Conservation (phyloP, 2,797 vertebrate species). For the Poecilia picta region DNA sequence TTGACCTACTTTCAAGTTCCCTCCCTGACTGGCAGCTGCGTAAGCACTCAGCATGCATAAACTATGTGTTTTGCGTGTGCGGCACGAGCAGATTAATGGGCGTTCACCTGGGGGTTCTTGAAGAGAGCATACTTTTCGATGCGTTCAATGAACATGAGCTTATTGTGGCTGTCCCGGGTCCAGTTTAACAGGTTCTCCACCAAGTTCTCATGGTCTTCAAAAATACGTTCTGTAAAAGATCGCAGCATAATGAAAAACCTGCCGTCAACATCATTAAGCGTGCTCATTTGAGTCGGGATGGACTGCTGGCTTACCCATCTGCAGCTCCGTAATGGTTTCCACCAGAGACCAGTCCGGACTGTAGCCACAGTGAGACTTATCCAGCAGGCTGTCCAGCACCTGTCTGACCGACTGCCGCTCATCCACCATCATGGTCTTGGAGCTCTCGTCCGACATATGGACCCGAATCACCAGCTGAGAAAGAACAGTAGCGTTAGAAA, state of each 20-base stretch:
- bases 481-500: neutral
- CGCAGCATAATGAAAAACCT: neutral
- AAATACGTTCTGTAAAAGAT: slow-evolving; percentile 88
- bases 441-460: slow-evolving; percentile 98
- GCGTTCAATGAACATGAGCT: slow-evolving; percentile 95
- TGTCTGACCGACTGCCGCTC: slow-evolving; percentile 97
- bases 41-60: slow-evolving; percentile 53
- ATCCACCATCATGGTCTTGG: slow-evolving; percentile 99
- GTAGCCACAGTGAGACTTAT: slow-evolving; percentile 97
- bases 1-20: slow-evolving; percentile 72
- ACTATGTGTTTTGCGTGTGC: slow-evolving; percentile 47
- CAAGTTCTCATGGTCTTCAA: slow-evolving; percentile 98
- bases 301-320: slow-evolving; percentile 88
- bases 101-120: slow-evolving; percentile 95
- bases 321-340: slow-evolving; percentile 94
- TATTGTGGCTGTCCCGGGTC: slow-evolving; percentile 98
- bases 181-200: slow-evolving; percentile 98
- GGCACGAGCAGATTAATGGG: neutral
- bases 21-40: slow-evolving; percentile 26
- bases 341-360: slow-evolving; percentile 97
- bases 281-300: slow-evolving; percentile 8
- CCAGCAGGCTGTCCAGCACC: slow-evolving; percentile 96
- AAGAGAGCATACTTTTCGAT: slow-evolving; percentile 98
- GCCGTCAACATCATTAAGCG: neutral
- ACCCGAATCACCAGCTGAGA: slow-evolving; percentile 94